phyloP scores from a whole-genome alignment of 2,888 invertebrate genomes.

The Trissolcus brochymenae region DNA sequence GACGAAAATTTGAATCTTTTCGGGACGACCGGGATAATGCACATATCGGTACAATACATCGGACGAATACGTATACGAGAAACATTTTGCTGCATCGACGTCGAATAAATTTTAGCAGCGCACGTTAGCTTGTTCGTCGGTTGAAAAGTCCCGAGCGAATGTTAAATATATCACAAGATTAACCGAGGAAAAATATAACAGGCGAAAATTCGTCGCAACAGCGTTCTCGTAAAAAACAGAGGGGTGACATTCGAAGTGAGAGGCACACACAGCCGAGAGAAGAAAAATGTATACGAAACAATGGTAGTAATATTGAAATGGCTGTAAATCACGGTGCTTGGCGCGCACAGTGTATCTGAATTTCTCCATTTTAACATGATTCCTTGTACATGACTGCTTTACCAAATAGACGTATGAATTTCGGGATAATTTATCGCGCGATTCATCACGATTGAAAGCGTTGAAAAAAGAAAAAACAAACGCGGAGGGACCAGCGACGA shows the following conservation, averaged over 20 bases:
- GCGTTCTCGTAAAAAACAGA: slow-evolving; percentile 24
- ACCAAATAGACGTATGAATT: slow-evolving; percentile 45
- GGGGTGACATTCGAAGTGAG: slow-evolving; percentile 1
- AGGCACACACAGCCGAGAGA: slow-evolving; percentile 3
- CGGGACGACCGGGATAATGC: slow-evolving; percentile 40
- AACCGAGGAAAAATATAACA: slow-evolving; percentile 58
- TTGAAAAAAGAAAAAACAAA: slow-evolving; percentile 11
- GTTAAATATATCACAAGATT: slow-evolving; percentile 59
- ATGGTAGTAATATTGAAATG: slow-evolving; percentile 51
- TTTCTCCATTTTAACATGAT: slow-evolving; percentile 52
- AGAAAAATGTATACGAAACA: slow-evolving; percentile 44
- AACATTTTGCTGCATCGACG: slow-evolving; percentile 58
- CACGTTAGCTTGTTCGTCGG: slow-evolving; percentile 49
- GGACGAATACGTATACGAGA: slow-evolving; percentile 47
- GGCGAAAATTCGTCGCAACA: slow-evolving; percentile 58
- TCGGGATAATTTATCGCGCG: slow-evolving; percentile 42
- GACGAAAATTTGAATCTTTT: slow-evolving; percentile 45
- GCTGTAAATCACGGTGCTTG: slow-evolving; percentile 45
- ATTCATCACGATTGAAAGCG: slow-evolving; percentile 37
- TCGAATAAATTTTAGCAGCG: slow-evolving; percentile 59
- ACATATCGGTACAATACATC: slow-evolving; percentile 45
- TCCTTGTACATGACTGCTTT: slow-evolving; percentile 51
- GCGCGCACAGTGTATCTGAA: slow-evolving; percentile 36
- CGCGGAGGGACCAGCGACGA: neutral
- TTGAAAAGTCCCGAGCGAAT: slow-evolving; percentile 54